Conservation (phyloP, 2,797 vertebrate species). For the Rachycentron canadum region DNA sequence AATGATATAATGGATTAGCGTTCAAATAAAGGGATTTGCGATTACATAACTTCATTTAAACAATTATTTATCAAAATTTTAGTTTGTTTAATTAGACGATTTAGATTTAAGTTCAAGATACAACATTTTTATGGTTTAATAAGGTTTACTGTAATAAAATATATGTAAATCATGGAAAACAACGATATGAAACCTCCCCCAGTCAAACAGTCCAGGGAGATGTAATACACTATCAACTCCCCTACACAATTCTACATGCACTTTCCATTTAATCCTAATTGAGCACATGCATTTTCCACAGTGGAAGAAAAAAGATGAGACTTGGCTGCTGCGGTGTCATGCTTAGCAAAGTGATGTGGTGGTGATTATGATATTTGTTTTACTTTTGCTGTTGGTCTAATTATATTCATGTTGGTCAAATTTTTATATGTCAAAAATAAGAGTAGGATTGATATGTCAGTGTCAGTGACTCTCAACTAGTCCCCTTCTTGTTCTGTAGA, state of each 20-base stretch:
- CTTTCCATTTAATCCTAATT: background rate
- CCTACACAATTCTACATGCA: background rate
- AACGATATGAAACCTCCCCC: background rate
- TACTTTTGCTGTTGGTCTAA: too few species aligned
- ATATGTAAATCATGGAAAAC: background rate
- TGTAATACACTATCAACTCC: background rate
- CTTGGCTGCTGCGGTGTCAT: background rate
- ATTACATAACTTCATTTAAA: slow-evolving; percentile 9
- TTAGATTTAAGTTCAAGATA: background rate
- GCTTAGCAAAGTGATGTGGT: background rate
- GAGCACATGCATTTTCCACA: background rate
- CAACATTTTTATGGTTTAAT: background rate
- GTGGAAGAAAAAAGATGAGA: slow-evolving; percentile 6
- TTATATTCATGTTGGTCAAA: background rate
- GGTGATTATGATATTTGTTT: background rate
- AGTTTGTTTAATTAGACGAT: background rate
- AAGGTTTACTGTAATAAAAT: background rate
- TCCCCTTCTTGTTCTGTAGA: slow-evolving; percentile 5
- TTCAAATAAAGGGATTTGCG: background rate
- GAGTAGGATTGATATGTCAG: background rate
- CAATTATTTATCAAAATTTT: background rate
- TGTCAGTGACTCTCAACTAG: background rate
- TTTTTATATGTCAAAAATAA: background rate
- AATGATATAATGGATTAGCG: slow-evolving; percentile 11
- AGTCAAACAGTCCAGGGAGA: background rate